Percentiles rank a stretch among this genome's conserved stretches.
These are phyloP conservation scores for Oryzias sinensis DNA, from an alignment of 2,797 vertebrate species.

Conservation along the genomic window DNA sequence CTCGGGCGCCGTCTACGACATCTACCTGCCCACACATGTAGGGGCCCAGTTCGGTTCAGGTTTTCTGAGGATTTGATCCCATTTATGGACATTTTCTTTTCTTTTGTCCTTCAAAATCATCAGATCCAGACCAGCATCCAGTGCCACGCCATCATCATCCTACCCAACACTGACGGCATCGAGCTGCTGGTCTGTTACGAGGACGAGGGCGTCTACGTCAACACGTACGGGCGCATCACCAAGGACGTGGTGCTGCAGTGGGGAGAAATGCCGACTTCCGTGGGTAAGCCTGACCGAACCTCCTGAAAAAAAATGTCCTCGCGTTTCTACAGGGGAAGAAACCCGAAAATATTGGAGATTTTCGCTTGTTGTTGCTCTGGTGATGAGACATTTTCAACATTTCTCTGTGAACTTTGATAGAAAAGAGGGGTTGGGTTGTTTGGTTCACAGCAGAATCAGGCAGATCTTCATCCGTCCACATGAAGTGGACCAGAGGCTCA, in stretches of 20 bases:
- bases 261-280: conserved; percentile 94
- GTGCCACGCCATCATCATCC: conserved; percentile 91
- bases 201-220: conserved; percentile 91
- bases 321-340: no score
- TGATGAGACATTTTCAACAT: no score
- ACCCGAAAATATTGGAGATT: no score
- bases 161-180: conserved; percentile 88
- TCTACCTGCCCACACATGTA: conserved; percentile 85
- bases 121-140: conserved; percentile 90
- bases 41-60: not conserved
- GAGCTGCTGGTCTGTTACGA: conserved; percentile 94
- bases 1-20: conserved; percentile 90
- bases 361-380: no score
- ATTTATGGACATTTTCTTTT: not conserved
- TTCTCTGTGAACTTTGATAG: no score
- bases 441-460: no score
- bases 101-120: rapidly evolving
- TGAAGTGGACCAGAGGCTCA: no score
- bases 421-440: no score
- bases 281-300: conserved; percentile 72
- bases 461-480: no score
- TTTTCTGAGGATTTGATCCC: not conserved
- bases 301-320: no score
- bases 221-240: conserved; percentile 91
- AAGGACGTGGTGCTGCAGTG: conserved; percentile 94